A percentile compares a stretch with the other conserved stretches of the same genome.
phyloP scores from a whole-genome alignment of 2,797 vertebrate species.

The Eulemur albifrons region DNA sequence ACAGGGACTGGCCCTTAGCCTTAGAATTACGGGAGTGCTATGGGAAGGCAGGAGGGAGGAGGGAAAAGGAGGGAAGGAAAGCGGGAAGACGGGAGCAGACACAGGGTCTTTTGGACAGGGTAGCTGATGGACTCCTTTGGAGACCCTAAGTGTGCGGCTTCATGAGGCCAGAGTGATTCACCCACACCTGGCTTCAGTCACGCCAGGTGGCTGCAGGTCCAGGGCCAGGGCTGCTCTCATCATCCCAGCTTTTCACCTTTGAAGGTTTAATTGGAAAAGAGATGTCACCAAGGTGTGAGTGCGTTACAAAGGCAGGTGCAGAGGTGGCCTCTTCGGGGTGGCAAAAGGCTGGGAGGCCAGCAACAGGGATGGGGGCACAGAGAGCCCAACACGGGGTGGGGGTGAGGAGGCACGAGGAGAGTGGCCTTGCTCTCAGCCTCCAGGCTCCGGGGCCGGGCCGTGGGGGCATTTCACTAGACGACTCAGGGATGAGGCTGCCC shows the following conservation, averaged over 20 bases:
- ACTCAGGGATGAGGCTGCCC: rapidly evolving
- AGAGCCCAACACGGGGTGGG: rapidly evolving
- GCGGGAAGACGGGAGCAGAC: neutral
- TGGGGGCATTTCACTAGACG: neutral
- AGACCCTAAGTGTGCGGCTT: neutral
- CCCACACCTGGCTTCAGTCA: neutral
- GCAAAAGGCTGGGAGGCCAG: neutral
- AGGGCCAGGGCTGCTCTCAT: slow-evolving; percentile 5
- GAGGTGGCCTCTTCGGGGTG: neutral
- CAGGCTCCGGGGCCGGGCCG: too few species aligned
- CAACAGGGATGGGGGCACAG: neutral
- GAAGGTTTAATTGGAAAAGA: slow-evolving; percentile 70
- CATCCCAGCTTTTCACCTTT: slow-evolving; percentile 66
- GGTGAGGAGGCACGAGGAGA: neutral
- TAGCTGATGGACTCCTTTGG: neutral
- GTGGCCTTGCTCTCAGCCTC: neutral
- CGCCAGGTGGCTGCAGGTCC: slow-evolving; percentile 28
- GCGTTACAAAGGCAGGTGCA: slow-evolving; percentile 63
- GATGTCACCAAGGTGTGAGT: slow-evolving; percentile 68
- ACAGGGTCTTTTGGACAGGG: neutral
- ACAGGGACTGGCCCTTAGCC: neutral
- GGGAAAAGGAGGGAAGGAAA: neutral
- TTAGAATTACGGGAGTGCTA: neutral
- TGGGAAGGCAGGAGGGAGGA: neutral
- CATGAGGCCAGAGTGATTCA: rapidly evolving